These are phyloP conservation scores for Phasianus colchicus DNA, from an alignment of 2,113 vertebrate species.

Conservation along the genomic window DNA sequence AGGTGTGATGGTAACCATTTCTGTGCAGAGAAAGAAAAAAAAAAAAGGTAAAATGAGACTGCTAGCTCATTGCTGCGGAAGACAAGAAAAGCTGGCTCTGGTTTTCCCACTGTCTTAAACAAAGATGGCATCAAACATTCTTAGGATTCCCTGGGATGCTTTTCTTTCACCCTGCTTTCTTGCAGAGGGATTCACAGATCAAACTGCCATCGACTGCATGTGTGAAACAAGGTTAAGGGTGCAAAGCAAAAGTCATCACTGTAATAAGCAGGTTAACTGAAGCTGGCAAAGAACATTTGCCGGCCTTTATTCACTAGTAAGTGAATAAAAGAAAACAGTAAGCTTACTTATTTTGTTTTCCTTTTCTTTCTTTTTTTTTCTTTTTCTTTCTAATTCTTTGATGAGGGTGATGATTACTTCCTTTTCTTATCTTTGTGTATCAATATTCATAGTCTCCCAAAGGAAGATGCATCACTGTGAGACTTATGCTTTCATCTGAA, in stretches of 20 bases:
- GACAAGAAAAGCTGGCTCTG: not conserved
- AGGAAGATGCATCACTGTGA: not conserved
- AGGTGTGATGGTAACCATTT: conserved; percentile 54
- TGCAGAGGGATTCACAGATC: not conserved
- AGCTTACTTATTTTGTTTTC: not conserved
- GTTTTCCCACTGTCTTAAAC: not conserved
- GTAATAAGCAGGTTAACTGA: not conserved
- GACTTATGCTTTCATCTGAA: not conserved
- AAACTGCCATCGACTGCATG: not conserved
- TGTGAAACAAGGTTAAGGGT: not conserved
- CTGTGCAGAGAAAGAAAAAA: conserved; percentile 50
- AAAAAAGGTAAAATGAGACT: conserved; percentile 8
- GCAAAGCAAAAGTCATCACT: not conserved
- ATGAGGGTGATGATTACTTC: not conserved
- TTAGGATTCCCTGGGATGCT: not conserved
- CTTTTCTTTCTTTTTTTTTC: too few species aligned
- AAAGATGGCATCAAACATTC: not conserved
- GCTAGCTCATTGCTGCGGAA: not conserved
- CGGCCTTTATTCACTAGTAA: not conserved
- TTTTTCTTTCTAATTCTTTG: not conserved
- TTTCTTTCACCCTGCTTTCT: not conserved
- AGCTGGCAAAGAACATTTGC: not conserved
- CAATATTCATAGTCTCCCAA: not conserved
- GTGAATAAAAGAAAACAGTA: not conserved
- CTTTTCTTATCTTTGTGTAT: not conserved